Evolutionary conservation across 2,113 vertebrate species (phyloP), one percentile per base, ranked within the genome.

Genomic region (Oncorhynchus nerka): DNA sequence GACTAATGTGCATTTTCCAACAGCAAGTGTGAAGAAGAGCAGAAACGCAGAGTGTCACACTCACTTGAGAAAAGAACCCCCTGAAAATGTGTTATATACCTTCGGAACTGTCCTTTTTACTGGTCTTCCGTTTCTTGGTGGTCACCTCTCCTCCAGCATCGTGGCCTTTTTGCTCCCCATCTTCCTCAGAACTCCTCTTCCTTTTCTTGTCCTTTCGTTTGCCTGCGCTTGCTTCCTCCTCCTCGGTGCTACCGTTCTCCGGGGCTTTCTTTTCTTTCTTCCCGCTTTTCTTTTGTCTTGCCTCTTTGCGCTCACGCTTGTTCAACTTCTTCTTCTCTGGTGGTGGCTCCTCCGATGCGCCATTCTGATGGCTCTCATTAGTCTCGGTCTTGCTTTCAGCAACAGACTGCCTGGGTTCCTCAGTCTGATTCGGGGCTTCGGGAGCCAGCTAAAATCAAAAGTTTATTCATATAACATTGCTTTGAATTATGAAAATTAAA

Each of bases 251-350:
- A 66, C 4, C 3, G 20, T 70, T 68, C 81, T 92, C 51, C 78
- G 32, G n/a, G 20, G 90, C 84, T 74, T 95, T 96, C 75, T 55
- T 55, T 55, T 88, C 85, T 81, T 89, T 89, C 68, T 94, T 96
- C 30, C 94, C 93, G n/a, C 83, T 93, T 19, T 87, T 94, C 76
- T 95, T 94, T 86, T 94, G 93, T 59, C 94, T 90, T 7, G 95
- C 95, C 71, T 95, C 95, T 89, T 96, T 96, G 68, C 90, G 89
- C 73, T 97, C 95, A 26, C 89, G 90, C 78, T 97, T 97, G 70
- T 75, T 96, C 80, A 95, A 95, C 86, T 95, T 95, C 55, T 80
- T 92, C 15, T 83, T 83, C 39, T 81, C 80, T 1, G 5, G 11
- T 11, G 70, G 65, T 15, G 19, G 26, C 32, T 89, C 73, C 6